These are phyloP conservation scores for Eubasilissa regina DNA, from an alignment of 1,140 invertebrate genomes.

Conservation along the genomic window DNA sequence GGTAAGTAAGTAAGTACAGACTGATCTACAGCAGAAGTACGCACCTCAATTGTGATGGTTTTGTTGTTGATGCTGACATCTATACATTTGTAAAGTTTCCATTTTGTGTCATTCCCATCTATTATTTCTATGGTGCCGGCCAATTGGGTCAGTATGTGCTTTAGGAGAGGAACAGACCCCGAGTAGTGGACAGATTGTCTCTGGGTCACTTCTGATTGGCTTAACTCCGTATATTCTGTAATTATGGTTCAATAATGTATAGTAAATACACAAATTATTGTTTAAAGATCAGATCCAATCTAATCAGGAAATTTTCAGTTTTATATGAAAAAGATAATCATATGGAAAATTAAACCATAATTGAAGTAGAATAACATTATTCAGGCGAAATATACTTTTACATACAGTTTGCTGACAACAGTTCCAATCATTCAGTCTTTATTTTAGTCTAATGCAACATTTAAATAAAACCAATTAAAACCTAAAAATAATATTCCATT, in stretches of 20 bases:
- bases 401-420: too few relatives aligned
- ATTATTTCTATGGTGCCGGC: slow-evolving; percentile 85
- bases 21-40: neutral
- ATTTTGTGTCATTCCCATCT: slow-evolving; percentile 78
- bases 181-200: slow-evolving; percentile 91
- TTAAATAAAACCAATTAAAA: too few relatives aligned
- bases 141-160: slow-evolving; percentile 87
- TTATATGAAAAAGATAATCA: too few relatives aligned
- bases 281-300: too few relatives aligned
- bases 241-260: slow-evolving; percentile 42
- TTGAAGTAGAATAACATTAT: too few relatives aligned
- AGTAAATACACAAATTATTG: neutral
- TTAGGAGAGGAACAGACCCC: slow-evolving; percentile 84
- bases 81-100: slow-evolving; percentile 85
- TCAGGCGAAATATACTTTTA: too few relatives aligned
- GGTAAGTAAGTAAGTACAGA: too few relatives aligned
- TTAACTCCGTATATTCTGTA: slow-evolving; percentile 96
- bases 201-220: slow-evolving; percentile 93
- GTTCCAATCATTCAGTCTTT: too few relatives aligned
- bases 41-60: slow-evolving; percentile 87
- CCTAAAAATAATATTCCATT: too few relatives aligned
- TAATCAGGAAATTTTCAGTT: too few relatives aligned
- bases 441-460: too few relatives aligned
- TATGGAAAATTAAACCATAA: too few relatives aligned
- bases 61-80: slow-evolving; percentile 89